Base-by-base conservation (phyloP, 2,888 invertebrate genomes). In the Mythimna vitellina region DNA sequence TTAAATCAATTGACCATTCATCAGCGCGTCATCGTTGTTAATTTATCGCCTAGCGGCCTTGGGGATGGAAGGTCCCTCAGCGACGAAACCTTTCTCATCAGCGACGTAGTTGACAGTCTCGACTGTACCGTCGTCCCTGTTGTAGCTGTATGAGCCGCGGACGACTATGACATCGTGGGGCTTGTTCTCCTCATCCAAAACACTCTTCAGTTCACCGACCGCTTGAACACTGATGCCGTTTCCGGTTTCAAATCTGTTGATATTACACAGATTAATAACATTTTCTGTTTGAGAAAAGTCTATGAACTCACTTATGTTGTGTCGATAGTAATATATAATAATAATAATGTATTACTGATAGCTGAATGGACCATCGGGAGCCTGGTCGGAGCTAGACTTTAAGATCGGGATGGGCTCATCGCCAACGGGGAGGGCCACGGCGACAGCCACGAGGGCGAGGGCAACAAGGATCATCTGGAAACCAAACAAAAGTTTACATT, bases 31-130 rank as follows among this genome's bases (percentile, higher is more conserved):
- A 46, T 76, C 51, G n/a, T 69, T 71, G n/a, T 53, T 14, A 65
- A 77, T 66, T 89, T 89, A 91, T 88, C 85, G 89, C 78, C 88
- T 84, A 81, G 83, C 70, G 25, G 42, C 90, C 65, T 97, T 96
- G 66, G 97, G 97, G 86, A 97, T 91, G 91, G 97, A 97, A 0
- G 95, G 95, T 62, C 97, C 97, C 65, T 96, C 96, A 2, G 97
- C 96, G 78, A 96, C 97, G 96, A 93, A 97, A 79, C 97, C 97
- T 78, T 91, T 96, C 91, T 97, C 97, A 81, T 97, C 97, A 66
- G 97, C 97, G 74, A 87, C 89, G 93, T 97, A 97, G 65, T 88
- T 94, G 82, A 97, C 78, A 49, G 89, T 88, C 79, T 96, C 96
- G 3, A 92, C 90, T n/a, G 94, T 94, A 78, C 97, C 97, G 3